phyloP scores from a whole-genome alignment of 1,140 invertebrate species.

The Micrasema longulum region DNA sequence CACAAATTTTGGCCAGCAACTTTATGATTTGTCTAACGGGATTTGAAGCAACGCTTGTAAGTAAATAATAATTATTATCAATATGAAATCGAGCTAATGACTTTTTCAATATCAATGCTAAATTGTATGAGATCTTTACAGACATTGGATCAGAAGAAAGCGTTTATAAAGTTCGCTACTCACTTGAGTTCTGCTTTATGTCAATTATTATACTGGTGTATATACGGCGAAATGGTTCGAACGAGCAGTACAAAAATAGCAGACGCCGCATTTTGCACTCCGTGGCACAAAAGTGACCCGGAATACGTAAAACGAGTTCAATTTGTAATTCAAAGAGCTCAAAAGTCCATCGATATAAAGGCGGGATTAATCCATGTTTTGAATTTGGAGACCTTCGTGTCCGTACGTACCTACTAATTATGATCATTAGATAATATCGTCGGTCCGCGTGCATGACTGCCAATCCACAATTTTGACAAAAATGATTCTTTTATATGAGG shows the following conservation, averaged over 20 bases:
- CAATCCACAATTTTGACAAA: too few species aligned
- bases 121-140: too few species aligned
- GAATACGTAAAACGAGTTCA: constrained; percentile 52
- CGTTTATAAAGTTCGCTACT: constrained; percentile 35
- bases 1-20: constrained; percentile 43
- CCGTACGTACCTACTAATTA: constrained; percentile 36
- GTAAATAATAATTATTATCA: neutral
- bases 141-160: constrained; percentile 36
- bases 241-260: constrained; percentile 54
- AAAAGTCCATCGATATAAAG: constrained; percentile 58
- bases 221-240: constrained; percentile 40
- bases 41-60: constrained; percentile 50
- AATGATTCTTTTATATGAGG: too few species aligned
- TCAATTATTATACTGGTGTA: constrained; percentile 48
- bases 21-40: constrained; percentile 51
- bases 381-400: constrained; percentile 41
- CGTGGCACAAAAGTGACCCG: constrained; percentile 51
- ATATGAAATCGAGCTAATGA: too few species aligned
- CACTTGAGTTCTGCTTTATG: constrained; percentile 28
- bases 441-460: too few species aligned
- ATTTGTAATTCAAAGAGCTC: constrained; percentile 57
- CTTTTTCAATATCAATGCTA: too few species aligned
- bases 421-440: too few species aligned
- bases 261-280: constrained; percentile 54
- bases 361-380: constrained; percentile 51